phyloP scores from a whole-genome alignment of 1,140 invertebrate species.

The Drusus annulatus region DNA sequence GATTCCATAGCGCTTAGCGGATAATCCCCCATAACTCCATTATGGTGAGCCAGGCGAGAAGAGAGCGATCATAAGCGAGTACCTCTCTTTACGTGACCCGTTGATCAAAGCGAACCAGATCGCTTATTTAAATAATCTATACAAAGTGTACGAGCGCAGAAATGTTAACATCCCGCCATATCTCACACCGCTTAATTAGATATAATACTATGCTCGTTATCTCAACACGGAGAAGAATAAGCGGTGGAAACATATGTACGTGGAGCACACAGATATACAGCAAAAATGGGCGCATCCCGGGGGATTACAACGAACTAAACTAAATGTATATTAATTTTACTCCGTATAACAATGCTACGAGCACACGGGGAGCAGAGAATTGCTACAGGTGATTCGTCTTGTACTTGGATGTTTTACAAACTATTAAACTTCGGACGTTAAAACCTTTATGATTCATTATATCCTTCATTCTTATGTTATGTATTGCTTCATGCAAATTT shows the following conservation, averaged over 20 bases:
- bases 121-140: constrained; percentile 22
- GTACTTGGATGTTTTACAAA: constrained; percentile 24
- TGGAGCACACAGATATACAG: constrained; percentile 37
- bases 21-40: constrained; percentile 35
- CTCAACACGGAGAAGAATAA: constrained; percentile 52
- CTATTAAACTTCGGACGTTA: constrained; percentile 10
- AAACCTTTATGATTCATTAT: too few species aligned
- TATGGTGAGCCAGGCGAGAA: constrained; percentile 21
- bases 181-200: constrained; percentile 58
- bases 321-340: constrained; percentile 56
- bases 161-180: constrained; percentile 46
- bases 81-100: constrained; percentile 24
- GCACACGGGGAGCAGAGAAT: neutral
- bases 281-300: constrained; percentile 44
- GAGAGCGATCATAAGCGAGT: constrained; percentile 21
- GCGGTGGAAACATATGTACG: constrained; percentile 38
- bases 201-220: constrained; percentile 56
- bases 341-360: constrained; percentile 34
- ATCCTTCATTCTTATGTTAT: neutral
- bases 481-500: neutral
- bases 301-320: constrained; percentile 46
- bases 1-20: constrained; percentile 22
- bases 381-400: constrained; percentile 27
- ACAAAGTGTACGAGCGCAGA: constrained; percentile 9
- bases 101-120: constrained; percentile 40